Conservation (phyloP, 1,140 invertebrate genomes). For the Papilio machaon region DNA sequence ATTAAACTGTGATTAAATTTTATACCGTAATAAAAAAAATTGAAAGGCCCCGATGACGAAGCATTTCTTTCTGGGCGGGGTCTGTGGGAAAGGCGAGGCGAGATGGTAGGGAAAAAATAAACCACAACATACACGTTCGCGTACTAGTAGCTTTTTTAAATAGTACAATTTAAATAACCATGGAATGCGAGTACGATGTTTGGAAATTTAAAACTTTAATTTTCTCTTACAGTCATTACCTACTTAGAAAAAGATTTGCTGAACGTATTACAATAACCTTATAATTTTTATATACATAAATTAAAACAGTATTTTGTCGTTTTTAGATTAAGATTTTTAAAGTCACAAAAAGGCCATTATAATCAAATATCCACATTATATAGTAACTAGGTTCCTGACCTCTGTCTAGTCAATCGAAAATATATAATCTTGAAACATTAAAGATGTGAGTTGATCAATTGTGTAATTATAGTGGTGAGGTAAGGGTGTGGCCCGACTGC, state of each 20-base stretch:
- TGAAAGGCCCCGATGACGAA: conserved; percentile 65
- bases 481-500: conserved; percentile 51
- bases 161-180: no score
- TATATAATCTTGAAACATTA: conserved; percentile 24
- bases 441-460: conserved; percentile 20
- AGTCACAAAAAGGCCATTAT: no score
- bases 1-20: conserved; percentile 79
- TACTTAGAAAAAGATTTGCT: no score
- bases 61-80: conserved; percentile 64
- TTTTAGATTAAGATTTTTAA: no score
- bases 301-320: no score
- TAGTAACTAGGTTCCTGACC: conserved; percentile 48
- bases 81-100: conserved; percentile 62
- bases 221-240: no score
- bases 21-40: conserved; percentile 69
- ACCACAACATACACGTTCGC: conserved; percentile 57
- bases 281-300: no score
- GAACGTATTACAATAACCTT: no score
- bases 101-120: conserved; percentile 49
- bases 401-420: neutral
- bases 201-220: no score
- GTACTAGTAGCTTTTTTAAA: neutral
- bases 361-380: conserved; percentile 40
- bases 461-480: conserved; percentile 27
- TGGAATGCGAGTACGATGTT: no score